These are phyloP conservation scores for Eudemis profundana DNA, from an alignment of 2,888 invertebrate genomes.

Conservation along the genomic window DNA sequence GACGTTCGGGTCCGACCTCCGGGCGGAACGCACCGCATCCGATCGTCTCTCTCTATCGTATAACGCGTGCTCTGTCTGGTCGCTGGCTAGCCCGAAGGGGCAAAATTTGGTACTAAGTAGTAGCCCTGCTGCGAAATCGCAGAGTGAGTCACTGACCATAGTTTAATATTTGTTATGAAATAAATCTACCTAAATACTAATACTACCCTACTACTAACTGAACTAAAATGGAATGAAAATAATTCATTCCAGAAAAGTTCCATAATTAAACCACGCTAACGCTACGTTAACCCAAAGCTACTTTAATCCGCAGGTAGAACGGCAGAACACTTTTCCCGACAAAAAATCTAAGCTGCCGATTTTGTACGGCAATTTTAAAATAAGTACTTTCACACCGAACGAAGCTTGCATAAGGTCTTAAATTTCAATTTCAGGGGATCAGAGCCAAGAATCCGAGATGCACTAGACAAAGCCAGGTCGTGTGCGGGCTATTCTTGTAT, in stretches of 20 bases:
- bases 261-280: background rate
- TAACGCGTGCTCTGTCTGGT: too few species aligned
- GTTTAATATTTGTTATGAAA: too few species aligned
- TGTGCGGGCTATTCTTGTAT: conserved; percentile 25
- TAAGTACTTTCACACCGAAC: conserved; percentile 53
- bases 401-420: conserved; percentile 68
- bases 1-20: too few species aligned
- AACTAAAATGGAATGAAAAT: too few species aligned
- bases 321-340: conserved; percentile 14
- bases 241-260: background rate
- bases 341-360: conserved; percentile 14
- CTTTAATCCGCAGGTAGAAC: conserved; percentile 20
- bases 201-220: too few species aligned
- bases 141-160: too few species aligned
- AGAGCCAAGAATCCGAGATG: conserved; percentile 57
- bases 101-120: too few species aligned
- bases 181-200: too few species aligned
- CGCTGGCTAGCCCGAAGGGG: too few species aligned
- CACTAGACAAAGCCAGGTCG: conserved; percentile 57
- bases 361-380: conserved; percentile 42
- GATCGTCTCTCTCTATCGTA: too few species aligned
- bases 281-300: background rate
- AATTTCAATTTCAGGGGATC: conserved; percentile 79
- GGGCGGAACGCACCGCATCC: too few species aligned
- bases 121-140: too few species aligned